These are phyloP conservation scores for Hyaena hyaena DNA, from an alignment of 2,113 vertebrate genomes.

Conservation along the genomic window DNA sequence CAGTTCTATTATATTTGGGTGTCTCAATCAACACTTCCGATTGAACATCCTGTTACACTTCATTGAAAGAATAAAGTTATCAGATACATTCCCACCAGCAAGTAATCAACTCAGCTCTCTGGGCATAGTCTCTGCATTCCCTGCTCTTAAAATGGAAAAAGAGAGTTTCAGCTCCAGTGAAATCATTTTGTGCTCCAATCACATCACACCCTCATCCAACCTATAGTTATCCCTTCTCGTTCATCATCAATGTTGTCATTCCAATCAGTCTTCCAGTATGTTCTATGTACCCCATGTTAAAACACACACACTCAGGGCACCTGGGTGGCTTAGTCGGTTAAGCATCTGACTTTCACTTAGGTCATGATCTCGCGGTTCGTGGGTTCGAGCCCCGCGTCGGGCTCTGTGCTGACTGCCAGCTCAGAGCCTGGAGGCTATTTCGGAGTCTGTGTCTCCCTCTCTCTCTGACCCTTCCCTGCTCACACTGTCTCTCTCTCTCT, in stretches of 20 bases:
- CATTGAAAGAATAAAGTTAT: neutral
- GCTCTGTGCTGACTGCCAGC: too few species aligned
- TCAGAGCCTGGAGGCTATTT: too few species aligned
- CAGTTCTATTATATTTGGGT: neutral
- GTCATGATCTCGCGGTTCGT: too few species aligned
- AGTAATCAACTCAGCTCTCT: neutral
- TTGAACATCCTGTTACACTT: constrained; percentile 20
- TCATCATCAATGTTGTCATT: neutral
- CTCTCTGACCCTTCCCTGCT: too few species aligned
- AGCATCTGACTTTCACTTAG: too few species aligned
- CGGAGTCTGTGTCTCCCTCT: too few species aligned
- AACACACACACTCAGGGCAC: neutral
- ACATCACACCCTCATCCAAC: too few species aligned
- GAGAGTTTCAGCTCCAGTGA: neutral
- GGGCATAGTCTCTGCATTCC: neutral
- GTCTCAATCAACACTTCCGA: neutral
- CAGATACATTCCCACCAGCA: neutral
- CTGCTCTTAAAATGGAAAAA: neutral
- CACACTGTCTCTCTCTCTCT: too few species aligned
- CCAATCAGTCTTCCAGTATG: neutral
- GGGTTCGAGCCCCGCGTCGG: too few species aligned
- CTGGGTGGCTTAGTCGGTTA: too few species aligned
- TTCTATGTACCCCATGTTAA: neutral
- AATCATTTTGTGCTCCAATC: neutral
- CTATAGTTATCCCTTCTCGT: neutral